Conservation (phyloP, 2,113 vertebrate genomes). For the Mohoua ochrocephala region DNA sequence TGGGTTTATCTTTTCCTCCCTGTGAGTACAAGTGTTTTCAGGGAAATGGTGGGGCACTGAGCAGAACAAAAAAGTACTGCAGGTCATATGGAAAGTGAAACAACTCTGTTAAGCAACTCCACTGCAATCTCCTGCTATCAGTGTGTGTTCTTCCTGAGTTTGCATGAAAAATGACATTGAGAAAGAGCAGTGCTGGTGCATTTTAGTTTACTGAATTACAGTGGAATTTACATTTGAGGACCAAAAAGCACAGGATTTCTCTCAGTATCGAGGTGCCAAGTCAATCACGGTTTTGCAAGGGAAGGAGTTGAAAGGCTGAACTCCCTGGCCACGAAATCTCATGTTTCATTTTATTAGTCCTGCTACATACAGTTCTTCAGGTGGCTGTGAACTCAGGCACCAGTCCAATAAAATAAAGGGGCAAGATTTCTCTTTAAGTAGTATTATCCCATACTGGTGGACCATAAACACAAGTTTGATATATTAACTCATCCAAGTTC, state of each 20-base stretch:
- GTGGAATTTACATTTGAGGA: neutral
- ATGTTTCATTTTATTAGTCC: neutral
- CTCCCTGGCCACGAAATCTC: neutral
- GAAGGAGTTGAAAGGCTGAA: neutral
- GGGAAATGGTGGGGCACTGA: neutral
- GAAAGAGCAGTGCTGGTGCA: neutral
- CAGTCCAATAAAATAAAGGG: neutral
- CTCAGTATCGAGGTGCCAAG: neutral
- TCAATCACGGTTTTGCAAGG: neutral
- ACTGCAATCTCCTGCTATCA: neutral
- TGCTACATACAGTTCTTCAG: neutral
- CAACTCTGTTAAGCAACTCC: neutral
- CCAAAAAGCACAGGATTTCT: neutral
- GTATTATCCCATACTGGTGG: neutral
- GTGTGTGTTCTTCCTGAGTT: neutral
- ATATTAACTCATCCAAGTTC: neutral
- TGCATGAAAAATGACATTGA: neutral
- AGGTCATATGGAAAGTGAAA: slow-evolving; percentile 26
- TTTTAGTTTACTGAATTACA: neutral
- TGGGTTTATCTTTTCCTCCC: neutral
- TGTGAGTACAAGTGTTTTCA: slow-evolving; percentile 1
- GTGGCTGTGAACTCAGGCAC: neutral
- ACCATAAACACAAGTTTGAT: neutral
- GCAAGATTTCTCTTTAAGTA: neutral
- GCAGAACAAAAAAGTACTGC: neutral